Base-by-base conservation (phyloP, 1,140 invertebrate genomes). In the Tetranychus urticae region DNA sequence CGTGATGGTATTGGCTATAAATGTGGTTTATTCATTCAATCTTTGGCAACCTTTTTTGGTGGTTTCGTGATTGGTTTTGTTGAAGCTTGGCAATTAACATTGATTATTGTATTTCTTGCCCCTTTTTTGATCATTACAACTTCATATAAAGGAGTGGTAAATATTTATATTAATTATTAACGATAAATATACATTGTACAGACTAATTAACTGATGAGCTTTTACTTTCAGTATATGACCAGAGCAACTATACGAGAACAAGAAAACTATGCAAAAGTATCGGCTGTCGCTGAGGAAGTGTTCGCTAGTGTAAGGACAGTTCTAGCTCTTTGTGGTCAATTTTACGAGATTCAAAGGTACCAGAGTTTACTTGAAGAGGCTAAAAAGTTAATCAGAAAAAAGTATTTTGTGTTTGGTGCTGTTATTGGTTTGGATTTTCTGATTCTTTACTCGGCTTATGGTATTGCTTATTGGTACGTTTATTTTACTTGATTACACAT, bases 401-500 rank as follows among this genome's bases (percentile, higher is more conserved):
- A 82, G 71, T 79, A 80, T 52, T 70, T 86, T 35, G 79, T 81
- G 65, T 78, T 79, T 13, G 83, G 82, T 1, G 55, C 47, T 35
- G 46, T 39, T 36, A 61, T 50, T 14, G n/a, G 42, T 55, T 13
- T 62, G 3, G 35, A 35, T 13, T 62, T 34, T 56, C 14, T 47
- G 0, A 59, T 33, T 50, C 2, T 50, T 2, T 57, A 62, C 47
- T 23, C 34, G 5, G 48, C n/a, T 13, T 54, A 60, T 6, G 63
- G 3, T 35, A 31, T 65, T 8, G 82, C 84, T 0, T 88, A 89
- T 70, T 90, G 84, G 83, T 88, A 84, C 72, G 86, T 84, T 5
- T 80, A 23, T 23, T 23, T 23, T 23, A 0, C 23, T 23, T 23
- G 23, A 23, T 23, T 23, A 23, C 23, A 0, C 23, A 23, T 23